Evolutionary conservation across 2,888 invertebrate species (phyloP), one percentile per base, ranked within the genome.

Genomic region (Cheilosia scutellata): DNA sequence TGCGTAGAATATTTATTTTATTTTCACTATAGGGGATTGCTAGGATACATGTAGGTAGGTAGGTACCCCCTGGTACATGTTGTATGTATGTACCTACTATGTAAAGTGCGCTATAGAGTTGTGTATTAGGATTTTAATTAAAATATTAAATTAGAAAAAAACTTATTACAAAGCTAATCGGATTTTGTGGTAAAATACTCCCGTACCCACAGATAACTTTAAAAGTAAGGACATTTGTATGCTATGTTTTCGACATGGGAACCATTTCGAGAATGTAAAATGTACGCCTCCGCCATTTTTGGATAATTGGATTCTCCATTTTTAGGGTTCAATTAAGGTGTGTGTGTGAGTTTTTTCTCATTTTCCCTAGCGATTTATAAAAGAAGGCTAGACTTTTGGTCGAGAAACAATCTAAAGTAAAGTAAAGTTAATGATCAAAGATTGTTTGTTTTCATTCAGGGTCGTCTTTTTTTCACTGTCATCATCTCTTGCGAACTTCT

Each of bases 141-240:
- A 75, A 75, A 57, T 65, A 55, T 58, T 57, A 75, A 75, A 75
- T 55, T 57, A 47, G 40, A 25, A 57, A 57, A 53, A 75, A 63
- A 57, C 27, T 57, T 16, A 57, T 6, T 40, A 16, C 40, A 27
- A 37, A 65, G 25, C 29, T 75, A 65, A 57, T 65, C 62, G 63
- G 44, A 57, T 75, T 74, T 44, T 44, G n/a, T n/a, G 11, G 5
- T 25, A 37, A 37, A 11, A 37, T 4, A 11, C 11, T 4, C 9
- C 9, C 11, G 9, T 33, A 33, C 9, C 3, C 37, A 37, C 37
- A 37, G 11, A 11, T 11, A 37, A 11, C 11, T 37, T 11, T 11
- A 37, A 37, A 11, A 37, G 11, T 37, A 37, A 11, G 9, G 33
- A 37, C 33, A 9, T 37, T 11, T 11, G 7, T 9, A 9, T 33